Evolutionary conservation across 2,888 invertebrate species (phyloP).

Genomic region (Temnothorax unifasciatus): DNA sequence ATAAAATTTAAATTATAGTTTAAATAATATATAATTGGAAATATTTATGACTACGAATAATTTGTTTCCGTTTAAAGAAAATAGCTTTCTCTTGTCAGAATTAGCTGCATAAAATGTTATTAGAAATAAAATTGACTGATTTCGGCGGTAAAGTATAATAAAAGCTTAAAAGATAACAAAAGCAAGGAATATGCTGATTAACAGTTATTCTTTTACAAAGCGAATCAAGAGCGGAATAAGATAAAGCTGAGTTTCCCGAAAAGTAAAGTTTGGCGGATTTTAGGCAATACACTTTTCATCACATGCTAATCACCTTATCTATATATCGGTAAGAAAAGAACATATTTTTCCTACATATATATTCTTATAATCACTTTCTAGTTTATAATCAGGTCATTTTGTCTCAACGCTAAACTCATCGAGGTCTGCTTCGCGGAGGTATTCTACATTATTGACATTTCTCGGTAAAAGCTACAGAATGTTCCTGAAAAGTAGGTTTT

Average conservation of each 20-base stretch:
- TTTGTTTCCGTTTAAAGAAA: not conserved
- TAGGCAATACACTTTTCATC: not conserved
- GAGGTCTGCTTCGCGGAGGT: slow-evolving; percentile 47
- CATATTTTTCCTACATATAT: slow-evolving; percentile 21
- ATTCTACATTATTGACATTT: slow-evolving; percentile 37
- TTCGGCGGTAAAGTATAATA: slow-evolving; percentile 2
- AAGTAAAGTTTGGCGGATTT: slow-evolving; percentile 51
- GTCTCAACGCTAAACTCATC: slow-evolving; percentile 8
- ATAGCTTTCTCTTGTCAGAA: not conserved
- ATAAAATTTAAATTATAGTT: not conserved
- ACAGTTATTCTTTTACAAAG: slow-evolving; percentile 59
- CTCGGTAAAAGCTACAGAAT: slow-evolving; percentile 29
- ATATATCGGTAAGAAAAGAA: not conserved
- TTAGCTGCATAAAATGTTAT: not conserved
- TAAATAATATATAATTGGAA: not conserved
- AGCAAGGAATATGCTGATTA: slow-evolving; percentile 63
- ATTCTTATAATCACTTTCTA: not conserved
- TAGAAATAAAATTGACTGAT: slow-evolving; percentile 32
- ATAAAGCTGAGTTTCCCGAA: slow-evolving; percentile 23
- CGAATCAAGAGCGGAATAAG: slow-evolving; percentile 18
- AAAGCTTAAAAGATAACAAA: slow-evolving; percentile 47
- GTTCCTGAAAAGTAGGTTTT: slow-evolving; percentile 31
- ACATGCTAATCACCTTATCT: not conserved
- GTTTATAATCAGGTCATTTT: slow-evolving; percentile 37
- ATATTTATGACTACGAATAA: not conserved